Base-by-base conservation (phyloP, 2,888 invertebrate genomes). In the Schrankia costaestrigalis region DNA sequence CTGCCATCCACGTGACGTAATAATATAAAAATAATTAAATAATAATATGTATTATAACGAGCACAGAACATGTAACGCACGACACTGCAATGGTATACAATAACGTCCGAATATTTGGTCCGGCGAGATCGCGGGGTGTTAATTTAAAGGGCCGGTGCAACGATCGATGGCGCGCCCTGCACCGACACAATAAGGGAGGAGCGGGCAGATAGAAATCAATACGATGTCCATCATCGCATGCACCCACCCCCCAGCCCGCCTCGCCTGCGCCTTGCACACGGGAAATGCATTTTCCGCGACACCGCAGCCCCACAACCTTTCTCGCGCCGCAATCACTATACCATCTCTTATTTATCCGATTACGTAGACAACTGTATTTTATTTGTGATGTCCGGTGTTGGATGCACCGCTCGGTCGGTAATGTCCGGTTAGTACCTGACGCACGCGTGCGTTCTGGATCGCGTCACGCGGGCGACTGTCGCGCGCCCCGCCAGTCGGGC, bases 161-260 rank as follows among this genome's bases (percentile, higher is more conserved):
- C 84, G 83, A 79, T 82, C 83, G 83, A 83, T 82, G 78, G 71
- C 79, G 77, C 78, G 75, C 80, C 79, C 78, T 83, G 83, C 84
- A 81, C 77, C 78, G 71, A 78, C 78, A 80, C 84, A 77, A 79
- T 75, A 78, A 78, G 84, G 84, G 85, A 84, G 84, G 84, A 83
- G 85, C 84, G 86, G 84, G 67, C 86, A 87, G 87, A 86, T 86
- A 86, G 84, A 86, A 87, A 88, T 88, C 88, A 84, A 88, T 88
- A 88, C 86, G 83, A 80, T 87, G 89, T 89, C 89, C 89, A 89
- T 85, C 88, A 89, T 86, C 85, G 85, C 85, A 84, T 89, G 89
- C 90, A 89, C 88, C 89, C 90, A 83, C 89, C 90, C 89, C 90
- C 89, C 87, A 90, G 87, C 82, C 81, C 89, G 78, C 84, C 73